Conservation (phyloP, 2,888 invertebrate species). For the Lepidochrysops patricia region DNA sequence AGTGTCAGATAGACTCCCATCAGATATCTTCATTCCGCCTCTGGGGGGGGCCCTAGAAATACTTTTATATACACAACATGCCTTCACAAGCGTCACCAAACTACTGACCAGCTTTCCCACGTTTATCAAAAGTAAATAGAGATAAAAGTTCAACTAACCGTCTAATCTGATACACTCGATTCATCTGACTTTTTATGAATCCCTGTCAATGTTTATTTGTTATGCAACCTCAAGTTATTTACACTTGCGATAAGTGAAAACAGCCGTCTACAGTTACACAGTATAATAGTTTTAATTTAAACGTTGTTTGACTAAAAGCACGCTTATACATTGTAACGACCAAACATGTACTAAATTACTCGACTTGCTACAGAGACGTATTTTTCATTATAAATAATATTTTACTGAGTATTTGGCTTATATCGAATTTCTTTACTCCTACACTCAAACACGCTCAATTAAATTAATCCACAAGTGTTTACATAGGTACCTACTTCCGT, state of each 20-base stretch:
- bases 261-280: too few relatives aligned
- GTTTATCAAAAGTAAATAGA: constrained; percentile 17
- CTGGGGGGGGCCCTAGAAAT: constrained; percentile 59
- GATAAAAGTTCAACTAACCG: constrained; percentile 10
- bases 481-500: too few relatives aligned
- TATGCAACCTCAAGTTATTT: too few relatives aligned
- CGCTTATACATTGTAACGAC: not conserved
- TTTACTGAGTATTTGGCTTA: not conserved
- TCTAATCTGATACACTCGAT: constrained; percentile 4
- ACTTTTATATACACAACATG: constrained; percentile 11
- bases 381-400: not conserved
- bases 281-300: too few relatives aligned
- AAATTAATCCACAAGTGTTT: too few relatives aligned
- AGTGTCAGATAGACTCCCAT: constrained; percentile 90
- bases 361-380: not conserved
- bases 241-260: too few relatives aligned
- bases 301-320: not conserved
- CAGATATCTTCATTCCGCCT: constrained; percentile 77
- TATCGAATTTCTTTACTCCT: too few relatives aligned
- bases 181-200: not conserved
- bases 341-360: not conserved
- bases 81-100: not conserved
- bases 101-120: constrained; percentile 25
- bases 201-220: not conserved
- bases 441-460: too few relatives aligned